These are phyloP conservation scores for Limnephilus marmoratus DNA, from an alignment of 2,888 invertebrate genomes.

Conservation along the genomic window DNA sequence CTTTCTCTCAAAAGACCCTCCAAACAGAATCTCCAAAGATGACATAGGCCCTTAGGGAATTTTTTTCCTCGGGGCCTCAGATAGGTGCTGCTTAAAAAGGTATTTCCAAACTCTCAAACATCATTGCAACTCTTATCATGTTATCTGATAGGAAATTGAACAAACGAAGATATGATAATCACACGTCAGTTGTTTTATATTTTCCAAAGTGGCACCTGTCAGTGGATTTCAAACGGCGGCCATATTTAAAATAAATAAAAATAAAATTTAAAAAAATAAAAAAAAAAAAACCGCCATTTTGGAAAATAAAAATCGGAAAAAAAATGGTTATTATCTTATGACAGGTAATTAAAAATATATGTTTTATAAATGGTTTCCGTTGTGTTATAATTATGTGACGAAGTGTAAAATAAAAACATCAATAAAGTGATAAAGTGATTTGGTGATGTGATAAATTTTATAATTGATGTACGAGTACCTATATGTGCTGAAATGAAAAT, in stretches of 20 bases:
- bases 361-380: not conserved
- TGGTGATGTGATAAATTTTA: not conserved
- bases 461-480: no score
- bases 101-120: not conserved
- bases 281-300: slow-evolving; percentile 2
- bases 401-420: not conserved
- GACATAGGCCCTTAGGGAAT: no score
- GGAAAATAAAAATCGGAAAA: not conserved
- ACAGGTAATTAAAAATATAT: not conserved
- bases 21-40: no score
- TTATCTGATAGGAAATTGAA: not conserved
- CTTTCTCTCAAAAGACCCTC: no score
- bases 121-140: not conserved
- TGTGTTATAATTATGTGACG: not conserved
- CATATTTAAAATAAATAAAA: not conserved
- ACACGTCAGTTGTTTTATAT: not conserved
- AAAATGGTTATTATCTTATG: not conserved
- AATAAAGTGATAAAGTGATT: no score
- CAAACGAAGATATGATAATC: not conserved
- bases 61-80: no score
- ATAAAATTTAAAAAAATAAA: not conserved
- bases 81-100: not conserved
- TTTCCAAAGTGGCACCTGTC: slow-evolving; percentile 11
- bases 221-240: not conserved
- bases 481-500: not conserved